Evolutionary conservation across 2,113 vertebrate genomes (phyloP).

Genomic region (Neotragus pygmaeus): DNA sequence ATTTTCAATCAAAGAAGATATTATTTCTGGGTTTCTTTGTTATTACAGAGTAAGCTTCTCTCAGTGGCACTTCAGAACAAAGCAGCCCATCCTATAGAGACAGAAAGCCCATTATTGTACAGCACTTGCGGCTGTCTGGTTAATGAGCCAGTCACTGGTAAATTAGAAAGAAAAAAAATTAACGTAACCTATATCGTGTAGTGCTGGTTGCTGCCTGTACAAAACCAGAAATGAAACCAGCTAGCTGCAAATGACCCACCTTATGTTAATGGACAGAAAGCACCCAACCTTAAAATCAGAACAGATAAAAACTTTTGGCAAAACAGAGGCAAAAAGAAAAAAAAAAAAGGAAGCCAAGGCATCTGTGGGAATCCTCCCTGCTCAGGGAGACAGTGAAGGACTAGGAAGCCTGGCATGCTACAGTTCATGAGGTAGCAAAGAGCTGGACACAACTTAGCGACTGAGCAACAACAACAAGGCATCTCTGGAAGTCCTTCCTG

Average conservation of each 20-base stretch:
- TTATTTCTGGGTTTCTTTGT: conserved; percentile 22
- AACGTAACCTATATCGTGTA: neutral
- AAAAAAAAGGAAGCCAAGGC: neutral
- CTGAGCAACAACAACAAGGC: neutral
- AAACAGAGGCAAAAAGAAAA: neutral
- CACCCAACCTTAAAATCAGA: neutral
- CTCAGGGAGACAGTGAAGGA: neutral
- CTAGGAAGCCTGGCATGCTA: neutral
- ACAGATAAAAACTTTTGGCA: neutral
- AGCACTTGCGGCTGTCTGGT: conserved; percentile 9
- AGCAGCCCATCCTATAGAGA: conserved; percentile 14
- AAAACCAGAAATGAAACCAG: conserved; percentile 44
- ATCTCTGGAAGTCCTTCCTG: neutral
- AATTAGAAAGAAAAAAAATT: conserved; percentile 43
- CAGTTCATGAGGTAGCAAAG: neutral
- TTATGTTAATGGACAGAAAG: neutral
- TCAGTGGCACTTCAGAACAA: conserved; percentile 27
- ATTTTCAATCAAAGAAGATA: conserved; percentile 38
- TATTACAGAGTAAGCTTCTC: neutral
- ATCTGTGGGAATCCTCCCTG: neutral
- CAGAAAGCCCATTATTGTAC: conserved; percentile 1
- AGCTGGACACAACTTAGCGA: neutral
- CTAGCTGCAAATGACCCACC: neutral
- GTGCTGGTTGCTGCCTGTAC: neutral
- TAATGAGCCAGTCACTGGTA: conserved; percentile 32